Conservation (phyloP, 2,797 vertebrate species). For the Aplochiton taeniatus region DNA sequence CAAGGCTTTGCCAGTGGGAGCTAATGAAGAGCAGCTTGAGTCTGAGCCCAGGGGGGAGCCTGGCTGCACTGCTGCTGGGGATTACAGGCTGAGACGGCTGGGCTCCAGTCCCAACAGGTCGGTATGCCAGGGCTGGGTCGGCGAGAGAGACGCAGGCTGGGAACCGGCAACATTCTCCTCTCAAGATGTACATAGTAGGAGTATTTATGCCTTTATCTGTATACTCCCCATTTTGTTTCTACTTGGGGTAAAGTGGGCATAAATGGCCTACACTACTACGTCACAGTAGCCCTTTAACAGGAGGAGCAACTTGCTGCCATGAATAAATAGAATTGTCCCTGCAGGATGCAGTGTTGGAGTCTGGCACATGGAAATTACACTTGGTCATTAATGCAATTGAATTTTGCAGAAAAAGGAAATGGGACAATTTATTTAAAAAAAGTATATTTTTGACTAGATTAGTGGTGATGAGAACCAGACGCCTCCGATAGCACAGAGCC, state of each 20-base stretch:
- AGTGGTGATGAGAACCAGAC: conserved; percentile 63
- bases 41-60: background rate
- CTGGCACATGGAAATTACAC: conserved; percentile 33
- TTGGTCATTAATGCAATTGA: conserved; percentile 49
- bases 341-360: conserved; percentile 13
- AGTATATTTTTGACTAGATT: conserved; percentile 35
- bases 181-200: too few species aligned
- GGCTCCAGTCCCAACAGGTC: conserved; percentile 25
- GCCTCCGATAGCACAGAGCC: conserved; percentile 47
- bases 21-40: conserved; percentile 63
- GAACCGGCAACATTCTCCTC: conserved; percentile 4
- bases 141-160: conserved; percentile 18
- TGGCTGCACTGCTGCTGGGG: conserved; percentile 45
- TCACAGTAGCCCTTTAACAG: too few species aligned
- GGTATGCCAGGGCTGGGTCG: conserved; percentile 24
- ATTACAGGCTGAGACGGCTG: conserved; percentile 41
- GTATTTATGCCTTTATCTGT: conserved; percentile 2
- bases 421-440: conserved; percentile 55
- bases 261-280: too few species aligned
- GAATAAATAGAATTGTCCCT: too few species aligned
- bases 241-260: too few species aligned
- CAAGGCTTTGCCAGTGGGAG: conserved; percentile 56
- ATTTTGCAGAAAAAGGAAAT: conserved; percentile 42
- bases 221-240: too few species aligned
- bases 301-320: too few species aligned